These are phyloP conservation scores for Tachysurus fulvidraco DNA, from an alignment of 2,113 vertebrate genomes.

Conservation along the genomic window DNA sequence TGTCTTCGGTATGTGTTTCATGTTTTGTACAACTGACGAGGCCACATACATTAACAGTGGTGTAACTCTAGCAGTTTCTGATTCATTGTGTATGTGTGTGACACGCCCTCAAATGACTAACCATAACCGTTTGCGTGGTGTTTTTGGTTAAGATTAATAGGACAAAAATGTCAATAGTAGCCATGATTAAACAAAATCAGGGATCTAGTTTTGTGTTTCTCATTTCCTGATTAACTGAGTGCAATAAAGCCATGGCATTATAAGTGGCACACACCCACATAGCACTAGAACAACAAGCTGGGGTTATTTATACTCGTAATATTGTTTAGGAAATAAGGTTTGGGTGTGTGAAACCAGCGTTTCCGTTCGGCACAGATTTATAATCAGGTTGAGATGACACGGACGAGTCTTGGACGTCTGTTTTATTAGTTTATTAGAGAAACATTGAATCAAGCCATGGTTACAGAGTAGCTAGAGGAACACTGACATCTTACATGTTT, in stretches of 20 bases:
- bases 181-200: constrained; percentile 5
- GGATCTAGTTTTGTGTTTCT: not conserved
- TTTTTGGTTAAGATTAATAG: constrained; percentile 19
- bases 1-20: not conserved
- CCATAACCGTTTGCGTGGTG: not conserved
- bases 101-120: constrained; percentile 34
- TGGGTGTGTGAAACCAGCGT: not conserved
- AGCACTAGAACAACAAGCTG: not conserved
- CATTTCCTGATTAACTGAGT: not conserved
- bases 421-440: not conserved
- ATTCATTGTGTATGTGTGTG: constrained; percentile 18
- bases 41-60: not conserved
- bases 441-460: not conserved
- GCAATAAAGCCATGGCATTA: not conserved
- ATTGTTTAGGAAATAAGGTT: not conserved
- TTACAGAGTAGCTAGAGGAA: not conserved
- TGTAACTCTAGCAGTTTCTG: constrained; percentile 7
- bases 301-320: not conserved
- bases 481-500: not conserved
- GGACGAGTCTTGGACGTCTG: not conserved
- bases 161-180: constrained; percentile 1
- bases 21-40: not conserved
- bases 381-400: too few relatives aligned
- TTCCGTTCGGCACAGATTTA: not conserved
- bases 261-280: constrained; percentile 2